These are phyloP conservation scores for Neodiprion fabricii DNA, from an alignment of 1,140 invertebrate genomes.

Conservation along the genomic window DNA sequence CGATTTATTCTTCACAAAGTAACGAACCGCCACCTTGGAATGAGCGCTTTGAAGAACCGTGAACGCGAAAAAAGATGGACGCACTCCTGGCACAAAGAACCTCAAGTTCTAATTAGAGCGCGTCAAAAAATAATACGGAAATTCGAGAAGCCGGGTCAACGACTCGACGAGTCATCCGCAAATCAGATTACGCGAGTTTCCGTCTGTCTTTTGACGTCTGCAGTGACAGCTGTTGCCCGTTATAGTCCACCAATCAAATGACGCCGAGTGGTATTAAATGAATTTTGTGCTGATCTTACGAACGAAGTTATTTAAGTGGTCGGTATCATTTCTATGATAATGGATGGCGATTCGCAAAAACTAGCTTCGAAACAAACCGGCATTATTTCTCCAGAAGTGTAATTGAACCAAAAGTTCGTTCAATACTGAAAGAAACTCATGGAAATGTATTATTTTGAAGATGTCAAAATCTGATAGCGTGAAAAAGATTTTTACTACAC, in stretches of 20 bases:
- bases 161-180: neutral
- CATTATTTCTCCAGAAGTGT: too few relatives aligned
- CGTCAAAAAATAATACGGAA: neutral
- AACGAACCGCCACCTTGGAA: neutral
- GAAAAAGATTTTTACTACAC: too few relatives aligned
- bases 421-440: too few relatives aligned
- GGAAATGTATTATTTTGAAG: too few relatives aligned
- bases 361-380: too few relatives aligned
- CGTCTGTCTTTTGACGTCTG: neutral
- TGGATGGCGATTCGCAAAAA: neutral
- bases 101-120: neutral
- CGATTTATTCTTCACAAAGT: neutral
- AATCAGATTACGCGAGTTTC: neutral
- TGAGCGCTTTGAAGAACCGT: neutral
- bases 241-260: neutral
- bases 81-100: neutral
- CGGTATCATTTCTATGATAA: neutral
- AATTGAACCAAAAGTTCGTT: too few relatives aligned
- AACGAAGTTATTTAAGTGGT: too few relatives aligned
- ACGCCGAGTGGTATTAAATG: neutral
- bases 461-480: too few relatives aligned
- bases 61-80: neutral
- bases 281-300: neutral
- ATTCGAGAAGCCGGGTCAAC: neutral
- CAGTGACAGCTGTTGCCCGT: neutral